Evolutionary conservation across 2,888 invertebrate genomes (phyloP), one percentile per base, ranked within the genome.

Genomic region (Heliconius sara): DNA sequence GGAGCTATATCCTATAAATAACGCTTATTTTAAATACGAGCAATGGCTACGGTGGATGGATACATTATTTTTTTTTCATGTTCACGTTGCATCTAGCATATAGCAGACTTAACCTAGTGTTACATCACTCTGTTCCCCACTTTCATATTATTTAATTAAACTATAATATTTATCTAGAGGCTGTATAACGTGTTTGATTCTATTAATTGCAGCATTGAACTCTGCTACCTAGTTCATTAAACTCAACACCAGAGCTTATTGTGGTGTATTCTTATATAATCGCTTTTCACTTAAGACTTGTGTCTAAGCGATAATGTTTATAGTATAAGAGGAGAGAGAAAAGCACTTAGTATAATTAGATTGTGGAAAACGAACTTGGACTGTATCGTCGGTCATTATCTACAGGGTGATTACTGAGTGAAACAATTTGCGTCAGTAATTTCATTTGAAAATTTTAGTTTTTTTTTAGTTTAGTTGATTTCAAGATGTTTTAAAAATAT

Each of bases 261-360:
- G 19, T 52, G 7, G 2, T 2, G 7, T 52, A 52, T 19, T 52
- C 52, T n/a, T 43, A 27, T 43, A 70, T 25, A 71, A 39, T 67
- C 75, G 79, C 80, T 71, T 3, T 60, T 47, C 70, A 79, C 73
- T 68, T 65, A 72, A 79, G 25, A 80, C 70, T 79, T 81, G 66
- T 30, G 79, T 85, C 81, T 73, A 13, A 76, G 65, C 81, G 84
- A 84, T 88, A 88, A 89, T 89, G 89, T 90, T 89, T 90, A 90
- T 88, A 89, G 89, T 88, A 89, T 88, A 89, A 91, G 88, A 88
- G 90, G 87, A 89, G 90, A 91, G 91, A 92, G 91, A 89, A 92
- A 91, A 92, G 91, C 95, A 94, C 94, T 95, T 93, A 91, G 86
- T 87, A 89, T 95, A 95, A 95, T 95, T 93, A 94, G 92, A 94